These are phyloP conservation scores for Calypte anna DNA, from an alignment of 2,113 vertebrate genomes.

Conservation along the genomic window DNA sequence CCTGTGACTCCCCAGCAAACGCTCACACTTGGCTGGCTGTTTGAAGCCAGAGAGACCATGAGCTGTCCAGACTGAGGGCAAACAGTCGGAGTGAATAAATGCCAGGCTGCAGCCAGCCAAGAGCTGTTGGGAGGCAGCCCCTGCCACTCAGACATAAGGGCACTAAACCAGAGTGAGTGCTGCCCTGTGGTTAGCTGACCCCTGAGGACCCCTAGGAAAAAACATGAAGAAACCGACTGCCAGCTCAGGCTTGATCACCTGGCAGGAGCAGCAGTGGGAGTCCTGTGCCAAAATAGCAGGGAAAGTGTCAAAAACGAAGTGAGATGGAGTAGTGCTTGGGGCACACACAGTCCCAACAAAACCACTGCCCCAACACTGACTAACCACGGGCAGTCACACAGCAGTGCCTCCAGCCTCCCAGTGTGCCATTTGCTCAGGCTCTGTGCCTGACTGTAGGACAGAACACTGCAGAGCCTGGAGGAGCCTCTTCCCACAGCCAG, in stretches of 20 bases:
- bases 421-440: neutral
- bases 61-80: conserved; percentile 24
- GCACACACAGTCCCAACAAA: neutral
- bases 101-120: conserved; percentile 31
- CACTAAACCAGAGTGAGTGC: neutral
- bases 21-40: neutral
- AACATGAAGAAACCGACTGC: neutral
- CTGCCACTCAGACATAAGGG: neutral
- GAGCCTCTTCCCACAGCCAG: too few relatives aligned
- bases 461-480: neutral
- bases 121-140: neutral
- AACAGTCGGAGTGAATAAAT: neutral
- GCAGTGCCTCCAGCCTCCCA: neutral
- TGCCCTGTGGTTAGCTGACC: neutral
- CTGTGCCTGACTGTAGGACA: neutral
- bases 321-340: accelerated
- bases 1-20: neutral
- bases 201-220: neutral
- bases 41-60: neutral
- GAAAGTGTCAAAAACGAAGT: neutral
- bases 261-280: neutral
- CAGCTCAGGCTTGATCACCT: neutral
- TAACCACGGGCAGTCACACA: accelerated
- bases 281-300: neutral
- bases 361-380: neutral